Evolutionary conservation across 2,888 invertebrate genomes (phyloP).

Genomic region (Branchellion lobata): DNA sequence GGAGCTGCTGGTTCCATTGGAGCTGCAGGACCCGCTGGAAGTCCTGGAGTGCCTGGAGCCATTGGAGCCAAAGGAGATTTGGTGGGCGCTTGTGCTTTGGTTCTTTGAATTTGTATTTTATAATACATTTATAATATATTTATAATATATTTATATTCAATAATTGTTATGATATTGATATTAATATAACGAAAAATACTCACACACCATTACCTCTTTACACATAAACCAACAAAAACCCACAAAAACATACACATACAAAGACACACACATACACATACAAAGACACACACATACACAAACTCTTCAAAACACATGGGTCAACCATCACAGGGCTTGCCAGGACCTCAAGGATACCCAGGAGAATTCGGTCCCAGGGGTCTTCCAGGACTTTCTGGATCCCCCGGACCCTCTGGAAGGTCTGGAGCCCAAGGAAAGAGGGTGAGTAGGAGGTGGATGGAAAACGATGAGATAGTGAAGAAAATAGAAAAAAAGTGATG

Average conservation of each 20-base stretch:
- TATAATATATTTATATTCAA: too few species aligned
- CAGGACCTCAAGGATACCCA: constrained; percentile 32
- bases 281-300: too few species aligned
- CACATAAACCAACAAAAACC: too few species aligned
- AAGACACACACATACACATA: too few species aligned
- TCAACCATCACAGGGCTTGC: neutral
- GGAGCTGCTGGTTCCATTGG: constrained; percentile 53
- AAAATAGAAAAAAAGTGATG: neutral
- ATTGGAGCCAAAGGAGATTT: constrained; percentile 44
- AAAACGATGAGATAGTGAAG: neutral
- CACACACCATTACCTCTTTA: too few species aligned
- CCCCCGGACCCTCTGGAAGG: constrained; percentile 33
- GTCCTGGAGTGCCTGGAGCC: constrained; percentile 41
- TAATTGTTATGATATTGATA: too few species aligned
- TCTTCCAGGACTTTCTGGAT: constrained; percentile 19
- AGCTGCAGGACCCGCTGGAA: constrained; percentile 44
- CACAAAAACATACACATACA: neutral
- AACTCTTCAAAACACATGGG: too few species aligned
- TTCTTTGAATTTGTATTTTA: neutral
- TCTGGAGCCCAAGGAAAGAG: constrained; percentile 44
- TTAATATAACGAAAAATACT: too few species aligned
- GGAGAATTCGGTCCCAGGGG: constrained; percentile 31
- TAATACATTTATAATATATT: neutral
- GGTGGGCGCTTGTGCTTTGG: constrained; percentile 23
- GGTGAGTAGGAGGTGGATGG: constrained; percentile 11